Evolutionary conservation across 37 sponge, comb jelly and placozoan genomes (phyloP), one percentile per base, ranked within the genome.

Genomic region (Chondrilla cf. caribensis): DNA sequence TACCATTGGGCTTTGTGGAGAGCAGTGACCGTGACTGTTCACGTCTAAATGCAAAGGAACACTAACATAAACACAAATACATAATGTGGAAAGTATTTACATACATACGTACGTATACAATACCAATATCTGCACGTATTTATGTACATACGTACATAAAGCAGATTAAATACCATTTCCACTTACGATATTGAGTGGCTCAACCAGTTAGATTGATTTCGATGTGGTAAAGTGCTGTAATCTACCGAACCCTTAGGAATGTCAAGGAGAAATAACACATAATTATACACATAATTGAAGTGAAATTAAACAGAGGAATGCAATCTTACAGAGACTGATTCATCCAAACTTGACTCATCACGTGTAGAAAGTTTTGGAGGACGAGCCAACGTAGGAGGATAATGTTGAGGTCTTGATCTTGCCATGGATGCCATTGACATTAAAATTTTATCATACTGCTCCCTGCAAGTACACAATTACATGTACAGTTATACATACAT

Each of bases 1-100:
- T 92, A 7, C 93, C 93, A 29, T 92, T 86, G 22, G 80, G 58
- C 28, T 81, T 83, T 0, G 81, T 86, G 3, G 31, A 21, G 15
- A 92, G 80, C 24, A 82, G 32, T 36, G 82, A 82, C 35, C 80
- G 80, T 11, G 92, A 92, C 28, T 71, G 82, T 35, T 87, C 88
- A 1, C 88, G 65, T 39, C 88, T 87, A 35, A 0, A 72, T 38
- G 42, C 28, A 42, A 14, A 38, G 2, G 24, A 43, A 32, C 77
- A 75, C 7, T 7, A 58, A 41, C 64, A 70, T 3, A 43, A 22
- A 60, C 54, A 81, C 64, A 22, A 19, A 7, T 29, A 22, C 32
- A 67, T 33, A 67, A 4, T 67, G 11, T 47, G 51, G 9, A 47
- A 11, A 11, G 51, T n/a, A n/a, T n/a, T n/a, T n/a, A n/a, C n/a